Conservation (phyloP, 2,888 invertebrate genomes). For the Cerceris ruficornis region DNA sequence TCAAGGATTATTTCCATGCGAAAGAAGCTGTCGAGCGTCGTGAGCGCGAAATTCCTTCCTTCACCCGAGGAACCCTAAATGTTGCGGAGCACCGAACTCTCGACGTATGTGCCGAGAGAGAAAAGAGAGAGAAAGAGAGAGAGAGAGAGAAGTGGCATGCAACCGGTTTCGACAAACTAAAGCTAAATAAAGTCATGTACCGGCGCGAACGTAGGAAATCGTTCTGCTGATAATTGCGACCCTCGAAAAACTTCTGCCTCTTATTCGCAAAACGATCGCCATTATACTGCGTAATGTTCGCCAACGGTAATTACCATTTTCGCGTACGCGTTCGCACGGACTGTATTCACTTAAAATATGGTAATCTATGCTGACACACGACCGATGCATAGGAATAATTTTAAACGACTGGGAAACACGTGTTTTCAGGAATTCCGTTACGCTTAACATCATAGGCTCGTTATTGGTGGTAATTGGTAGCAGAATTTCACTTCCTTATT, state of each 20-base stretch:
- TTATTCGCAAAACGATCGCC: conserved; percentile 28
- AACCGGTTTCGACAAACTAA: conserved; percentile 74
- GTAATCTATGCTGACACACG: too few species aligned
- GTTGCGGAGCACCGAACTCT: conserved; percentile 59
- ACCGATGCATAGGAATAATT: not conserved
- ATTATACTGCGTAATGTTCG: conserved; percentile 31
- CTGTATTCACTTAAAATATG: not conserved
- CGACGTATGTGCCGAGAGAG: conserved; percentile 45
- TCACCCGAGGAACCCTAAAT: conserved; percentile 62
- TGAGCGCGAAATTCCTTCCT: conserved; percentile 62
- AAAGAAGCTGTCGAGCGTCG: conserved; percentile 50
- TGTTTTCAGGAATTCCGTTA: too few species aligned
- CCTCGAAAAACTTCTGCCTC: conserved; percentile 46
- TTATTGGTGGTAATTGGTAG: too few species aligned
- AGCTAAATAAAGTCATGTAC: conserved; percentile 73
- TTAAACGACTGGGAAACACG: not conserved
- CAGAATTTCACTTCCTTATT: not conserved
- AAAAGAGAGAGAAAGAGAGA: not conserved
- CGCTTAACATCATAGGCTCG: too few species aligned
- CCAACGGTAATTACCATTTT: conserved; percentile 16
- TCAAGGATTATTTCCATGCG: conserved; percentile 41
- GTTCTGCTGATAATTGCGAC: conserved; percentile 56
- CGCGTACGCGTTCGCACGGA: not conserved
- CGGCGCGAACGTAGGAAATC: conserved; percentile 57
- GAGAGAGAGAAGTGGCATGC: conserved; percentile 56